phyloP scores from a whole-genome alignment of 2,113 vertebrate genomes.

The Peromyscus californicus region DNA sequence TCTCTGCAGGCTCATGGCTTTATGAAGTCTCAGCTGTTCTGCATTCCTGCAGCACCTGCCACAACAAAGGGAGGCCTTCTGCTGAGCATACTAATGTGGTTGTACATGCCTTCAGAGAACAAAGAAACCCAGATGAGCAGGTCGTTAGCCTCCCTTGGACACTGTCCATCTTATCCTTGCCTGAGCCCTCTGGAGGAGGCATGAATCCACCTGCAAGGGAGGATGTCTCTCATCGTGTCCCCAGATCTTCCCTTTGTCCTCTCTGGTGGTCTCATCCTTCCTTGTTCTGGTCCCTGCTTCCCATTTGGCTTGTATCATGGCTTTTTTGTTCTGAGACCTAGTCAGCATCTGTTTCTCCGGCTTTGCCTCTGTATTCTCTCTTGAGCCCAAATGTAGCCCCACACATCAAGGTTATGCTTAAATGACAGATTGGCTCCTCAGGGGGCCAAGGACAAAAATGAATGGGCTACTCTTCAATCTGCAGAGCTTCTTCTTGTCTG shows the following conservation, averaged over 20 bases:
- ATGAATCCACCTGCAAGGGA: conserved; percentile 36
- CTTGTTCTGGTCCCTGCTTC: neutral
- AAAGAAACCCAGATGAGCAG: conserved; percentile 58
- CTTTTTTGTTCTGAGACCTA: neutral
- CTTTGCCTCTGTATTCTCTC: neutral
- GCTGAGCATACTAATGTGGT: conserved; percentile 65
- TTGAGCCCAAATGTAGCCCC: neutral
- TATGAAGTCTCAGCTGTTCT: conserved; percentile 80
- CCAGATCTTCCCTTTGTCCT: neutral
- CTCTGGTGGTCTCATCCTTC: conserved; percentile 30
- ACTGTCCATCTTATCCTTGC: neutral
- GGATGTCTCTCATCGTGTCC: neutral
- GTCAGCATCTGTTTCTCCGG: conserved; percentile 43
- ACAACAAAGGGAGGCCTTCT: conserved; percentile 73
- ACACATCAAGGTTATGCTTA: neutral
- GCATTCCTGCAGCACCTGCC: conserved; percentile 80
- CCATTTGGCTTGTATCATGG: conserved; percentile 21
- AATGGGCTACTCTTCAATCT: neutral
- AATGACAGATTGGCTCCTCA: neutral
- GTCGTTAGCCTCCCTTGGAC: conserved; percentile 44
- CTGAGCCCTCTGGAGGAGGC: neutral
- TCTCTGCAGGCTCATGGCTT: conserved; percentile 73
- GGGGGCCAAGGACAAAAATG: neutral
- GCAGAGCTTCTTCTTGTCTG: neutral
- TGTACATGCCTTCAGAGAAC: conserved; percentile 61